Conservation (phyloP, 2,888 invertebrate species). For the Eremobia ochroleuca region DNA sequence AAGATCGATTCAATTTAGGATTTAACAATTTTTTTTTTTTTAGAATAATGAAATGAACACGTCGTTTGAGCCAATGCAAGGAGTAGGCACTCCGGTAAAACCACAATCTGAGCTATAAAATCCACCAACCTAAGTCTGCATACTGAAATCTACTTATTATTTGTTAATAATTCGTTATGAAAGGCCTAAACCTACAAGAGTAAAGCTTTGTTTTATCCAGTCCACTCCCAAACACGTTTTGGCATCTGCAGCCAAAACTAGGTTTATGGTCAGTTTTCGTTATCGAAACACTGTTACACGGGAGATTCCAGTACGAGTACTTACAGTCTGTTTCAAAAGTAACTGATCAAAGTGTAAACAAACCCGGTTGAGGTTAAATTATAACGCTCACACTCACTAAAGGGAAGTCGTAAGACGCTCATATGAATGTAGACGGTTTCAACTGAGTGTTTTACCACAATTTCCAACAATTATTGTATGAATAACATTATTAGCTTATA, state of each 20-base stretch:
- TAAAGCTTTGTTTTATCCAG: too few species aligned
- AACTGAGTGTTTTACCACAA: not conserved
- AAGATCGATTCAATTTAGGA: not conserved
- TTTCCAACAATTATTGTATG: not conserved
- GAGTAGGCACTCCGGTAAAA: too few species aligned
- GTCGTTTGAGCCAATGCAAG: too few species aligned
- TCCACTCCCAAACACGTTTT: not conserved
- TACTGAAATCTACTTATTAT: too few species aligned
- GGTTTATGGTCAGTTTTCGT: not conserved
- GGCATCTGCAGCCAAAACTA: not conserved
- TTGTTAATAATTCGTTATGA: too few species aligned
- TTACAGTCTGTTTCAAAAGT: not conserved
- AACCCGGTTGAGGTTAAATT: too few species aligned
- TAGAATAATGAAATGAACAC: too few species aligned
- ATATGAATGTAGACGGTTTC: not conserved
- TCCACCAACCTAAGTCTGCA: too few species aligned
- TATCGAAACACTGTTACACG: not conserved
- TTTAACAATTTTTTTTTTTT: too few species aligned
- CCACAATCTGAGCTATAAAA: too few species aligned
- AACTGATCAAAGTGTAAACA: too few species aligned
- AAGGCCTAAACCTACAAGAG: too few species aligned
- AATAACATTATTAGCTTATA: not conserved
- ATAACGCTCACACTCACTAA: not conserved
- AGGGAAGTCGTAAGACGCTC: not conserved
- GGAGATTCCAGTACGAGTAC: conserved; percentile 4